Evolutionary conservation across 2,888 invertebrate species (phyloP).

Genomic region (Dione vanillae): DNA sequence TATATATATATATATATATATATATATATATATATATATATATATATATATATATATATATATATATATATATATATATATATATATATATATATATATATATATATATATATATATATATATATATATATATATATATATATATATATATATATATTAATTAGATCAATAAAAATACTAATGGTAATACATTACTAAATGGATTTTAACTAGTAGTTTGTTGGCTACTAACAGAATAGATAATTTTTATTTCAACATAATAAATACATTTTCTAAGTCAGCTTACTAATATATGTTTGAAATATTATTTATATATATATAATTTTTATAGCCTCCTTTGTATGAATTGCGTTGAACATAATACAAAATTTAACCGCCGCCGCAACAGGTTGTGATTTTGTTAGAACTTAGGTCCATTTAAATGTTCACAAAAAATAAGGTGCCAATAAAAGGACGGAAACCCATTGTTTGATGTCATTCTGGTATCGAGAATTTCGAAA

Average conservation of each 20-base stretch:
- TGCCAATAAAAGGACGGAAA: slow-evolving; percentile 85
- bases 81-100: too few relatives aligned
- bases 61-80: too few relatives aligned
- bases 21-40: too few relatives aligned
- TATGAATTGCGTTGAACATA: slow-evolving; percentile 28
- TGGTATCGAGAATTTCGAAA: slow-evolving; percentile 76
- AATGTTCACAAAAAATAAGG: slow-evolving; percentile 80
- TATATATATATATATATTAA: too few relatives aligned
- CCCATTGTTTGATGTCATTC: slow-evolving; percentile 82
- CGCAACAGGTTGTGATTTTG: slow-evolving; percentile 79
- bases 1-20: too few relatives aligned
- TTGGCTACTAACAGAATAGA: neutral
- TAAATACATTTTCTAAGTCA: too few relatives aligned
- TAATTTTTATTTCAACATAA: neutral
- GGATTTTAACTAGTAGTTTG: too few relatives aligned
- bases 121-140: too few relatives aligned
- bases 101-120: too few relatives aligned
- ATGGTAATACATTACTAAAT: too few relatives aligned
- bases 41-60: too few relatives aligned
- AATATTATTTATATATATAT: neutral
- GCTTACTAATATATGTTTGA: neutral
- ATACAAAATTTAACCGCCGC: slow-evolving; percentile 51
- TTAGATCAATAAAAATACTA: too few relatives aligned
- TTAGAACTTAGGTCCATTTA: slow-evolving; percentile 75
- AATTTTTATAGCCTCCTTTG: neutral